These are phyloP conservation scores for Palloptera scutellata DNA, from an alignment of 2,888 invertebrate species.

Conservation along the genomic window DNA sequence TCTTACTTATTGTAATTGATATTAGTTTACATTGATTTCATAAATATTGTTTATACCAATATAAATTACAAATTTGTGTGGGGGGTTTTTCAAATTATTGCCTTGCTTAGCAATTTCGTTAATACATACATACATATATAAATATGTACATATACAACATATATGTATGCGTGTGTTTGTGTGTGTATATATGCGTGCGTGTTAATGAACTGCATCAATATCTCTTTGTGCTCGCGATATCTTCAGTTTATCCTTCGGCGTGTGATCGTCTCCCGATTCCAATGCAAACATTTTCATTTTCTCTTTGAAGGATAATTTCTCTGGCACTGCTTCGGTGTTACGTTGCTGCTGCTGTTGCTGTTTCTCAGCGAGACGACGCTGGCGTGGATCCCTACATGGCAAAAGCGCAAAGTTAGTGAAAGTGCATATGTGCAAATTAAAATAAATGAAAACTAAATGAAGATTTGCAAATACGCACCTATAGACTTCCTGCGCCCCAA, in stretches of 20 bases:
- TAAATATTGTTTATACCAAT: not conserved
- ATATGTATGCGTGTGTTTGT: conserved; percentile 27
- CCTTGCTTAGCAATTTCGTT: conserved; percentile 58
- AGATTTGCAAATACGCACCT: conserved; percentile 66
- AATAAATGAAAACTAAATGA: not conserved
- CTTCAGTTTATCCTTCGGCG: conserved; percentile 94
- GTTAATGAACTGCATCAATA: conserved; percentile 78
- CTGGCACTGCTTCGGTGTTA: conserved; percentile 71
- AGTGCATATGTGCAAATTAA: not conserved
- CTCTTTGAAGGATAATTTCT: conserved; percentile 95
- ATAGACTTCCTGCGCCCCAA: conserved; percentile 98
- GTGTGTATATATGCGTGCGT: conserved; percentile 38
- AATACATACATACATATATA: conserved; percentile 33
- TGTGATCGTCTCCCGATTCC: conserved; percentile 92
- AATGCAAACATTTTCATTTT: conserved; percentile 99
- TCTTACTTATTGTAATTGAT: conserved; percentile 14
- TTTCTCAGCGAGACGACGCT: conserved; percentile 87
- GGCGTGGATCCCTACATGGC: conserved; percentile 81
- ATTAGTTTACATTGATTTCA: conserved; percentile 3
- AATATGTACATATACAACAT: conserved; percentile 34
- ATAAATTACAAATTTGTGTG: not conserved
- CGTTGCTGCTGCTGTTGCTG: conserved; percentile 71
- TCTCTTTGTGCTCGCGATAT: conserved; percentile 95
- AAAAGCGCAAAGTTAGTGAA: not conserved
- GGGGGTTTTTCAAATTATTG: conserved; percentile 40